Evolutionary conservation across 2,888 invertebrate species (phyloP).

Genomic region (Hetaerina titia): DNA sequence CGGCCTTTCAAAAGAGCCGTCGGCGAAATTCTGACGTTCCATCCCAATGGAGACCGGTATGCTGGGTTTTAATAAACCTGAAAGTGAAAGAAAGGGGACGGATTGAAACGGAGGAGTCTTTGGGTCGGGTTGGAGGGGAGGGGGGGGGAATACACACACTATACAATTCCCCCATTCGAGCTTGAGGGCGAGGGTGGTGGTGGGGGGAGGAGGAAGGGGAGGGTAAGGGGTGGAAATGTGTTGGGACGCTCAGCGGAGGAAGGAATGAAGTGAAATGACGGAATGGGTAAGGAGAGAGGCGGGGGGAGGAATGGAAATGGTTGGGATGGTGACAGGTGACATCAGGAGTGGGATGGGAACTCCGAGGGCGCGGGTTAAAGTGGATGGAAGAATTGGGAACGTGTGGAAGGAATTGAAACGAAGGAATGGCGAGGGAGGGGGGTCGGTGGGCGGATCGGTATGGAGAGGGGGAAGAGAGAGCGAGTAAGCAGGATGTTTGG

Average conservation of each 20-base stretch:
- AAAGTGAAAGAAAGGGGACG: not conserved
- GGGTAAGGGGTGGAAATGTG: not conserved
- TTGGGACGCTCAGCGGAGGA: not conserved
- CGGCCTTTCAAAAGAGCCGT: too few relatives aligned
- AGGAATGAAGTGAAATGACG: not conserved
- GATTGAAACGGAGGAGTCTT: not conserved
- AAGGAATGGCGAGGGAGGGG: not conserved
- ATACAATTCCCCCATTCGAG: not conserved
- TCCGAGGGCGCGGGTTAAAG: not conserved
- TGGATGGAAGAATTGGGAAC: not conserved
- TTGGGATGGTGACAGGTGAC: constrained; percentile 12
- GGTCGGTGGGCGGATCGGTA: not conserved
- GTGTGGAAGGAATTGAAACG: not conserved
- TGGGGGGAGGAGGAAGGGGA: not conserved
- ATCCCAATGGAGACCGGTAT: not conserved
- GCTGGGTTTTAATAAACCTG: not conserved
- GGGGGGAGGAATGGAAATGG: not conserved
- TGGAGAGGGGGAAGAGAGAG: not conserved
- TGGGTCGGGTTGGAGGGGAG: not conserved
- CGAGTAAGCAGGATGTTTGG: not conserved
- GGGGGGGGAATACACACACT: not conserved
- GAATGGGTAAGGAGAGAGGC: too few relatives aligned
- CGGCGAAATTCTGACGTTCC: not conserved
- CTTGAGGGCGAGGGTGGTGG: not conserved
- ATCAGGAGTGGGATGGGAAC: not conserved